phyloP scores from a whole-genome alignment of 2,113 vertebrate genomes.

The Cyprinus carpio region DNA sequence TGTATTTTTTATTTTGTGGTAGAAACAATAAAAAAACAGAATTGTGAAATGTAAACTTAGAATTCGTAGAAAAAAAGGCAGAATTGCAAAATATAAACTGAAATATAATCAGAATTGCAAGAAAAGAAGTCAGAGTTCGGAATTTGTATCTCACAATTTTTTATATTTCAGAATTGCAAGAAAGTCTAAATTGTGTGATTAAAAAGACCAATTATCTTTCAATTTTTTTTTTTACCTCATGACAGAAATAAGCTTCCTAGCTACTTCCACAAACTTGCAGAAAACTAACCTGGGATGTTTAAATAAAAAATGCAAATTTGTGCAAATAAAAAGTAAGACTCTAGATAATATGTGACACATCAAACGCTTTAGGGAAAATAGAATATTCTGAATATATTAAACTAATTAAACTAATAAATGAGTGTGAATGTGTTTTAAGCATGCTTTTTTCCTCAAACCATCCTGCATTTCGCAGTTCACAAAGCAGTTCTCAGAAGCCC shows the following conservation, averaged over 20 bases:
- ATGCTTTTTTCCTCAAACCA: background rate
- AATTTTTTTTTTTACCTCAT: too few species aligned
- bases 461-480: background rate
- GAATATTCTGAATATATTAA: background rate
- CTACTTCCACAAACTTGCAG: background rate
- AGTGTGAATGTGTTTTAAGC: background rate
- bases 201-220: too few species aligned
- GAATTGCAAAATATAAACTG: too few species aligned
- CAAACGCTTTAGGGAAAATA: background rate
- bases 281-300: background rate
- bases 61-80: too few species aligned
- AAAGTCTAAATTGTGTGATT: too few species aligned
- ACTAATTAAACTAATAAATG: background rate
- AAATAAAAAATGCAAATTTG: background rate
- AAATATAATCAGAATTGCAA: too few species aligned
- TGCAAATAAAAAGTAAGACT: background rate
- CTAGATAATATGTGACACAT: background rate
- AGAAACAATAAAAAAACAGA: too few species aligned
- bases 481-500: background rate
- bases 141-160: too few species aligned
- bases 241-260: background rate
- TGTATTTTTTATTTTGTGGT: too few species aligned
- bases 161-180: too few species aligned
- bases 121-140: too few species aligned
- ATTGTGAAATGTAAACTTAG: too few species aligned